Base-by-base conservation (phyloP, 2,113 vertebrate genomes). In the Caloenas nicobarica region DNA sequence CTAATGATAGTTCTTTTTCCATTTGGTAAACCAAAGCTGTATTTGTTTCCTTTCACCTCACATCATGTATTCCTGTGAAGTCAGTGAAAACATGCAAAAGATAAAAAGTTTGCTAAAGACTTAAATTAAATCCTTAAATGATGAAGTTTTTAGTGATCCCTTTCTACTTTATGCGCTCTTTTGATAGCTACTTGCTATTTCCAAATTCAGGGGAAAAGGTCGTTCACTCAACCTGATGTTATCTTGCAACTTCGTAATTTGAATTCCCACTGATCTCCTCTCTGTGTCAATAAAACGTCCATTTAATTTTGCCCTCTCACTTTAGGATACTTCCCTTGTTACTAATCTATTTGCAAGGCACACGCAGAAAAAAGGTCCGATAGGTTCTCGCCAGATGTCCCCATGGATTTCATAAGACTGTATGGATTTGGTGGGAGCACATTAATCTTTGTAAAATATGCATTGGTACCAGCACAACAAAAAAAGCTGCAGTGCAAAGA, bases 391-490 rank as follows among this genome's bases (percentile, higher is more conserved):
- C 61, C 57, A 82, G 80, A 61, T 61, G 13, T 86, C 69, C 40
- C 81, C 21, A 13, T 62, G 86, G 88, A 76, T 89, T 81, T 92
- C 28, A 25, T 5, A 72, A 57, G 53, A 74, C 56, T 33, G 50
- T 53, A 62, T 69, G 38, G 81, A 68, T 96, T 88, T 88, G 44
- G 42, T 86, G n/a, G 53, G 28, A 94, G 61, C 83, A 76, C 44
- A 82, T 80, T 93, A 93, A 79, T 96, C 66, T 91, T 91, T 70
- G 83, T 95, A 94, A 96, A 94, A 93, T 89, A 91, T 85, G 66
- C 44, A 53, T 29, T 51, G 70, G 61, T 94, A 82, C 69, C 94
- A 92, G 65, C 73, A 81, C 77, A 95, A 88, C 44, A 93, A 77
- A 76, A 91, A 88, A 88, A 88, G 80, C 46, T 96, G 90, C 69